A percentile compares a stretch with the other conserved stretches of the same genome.
These are phyloP conservation scores for Spodoptera litura DNA, from an alignment of 1,140 invertebrate genomes.

Conservation along the genomic window DNA sequence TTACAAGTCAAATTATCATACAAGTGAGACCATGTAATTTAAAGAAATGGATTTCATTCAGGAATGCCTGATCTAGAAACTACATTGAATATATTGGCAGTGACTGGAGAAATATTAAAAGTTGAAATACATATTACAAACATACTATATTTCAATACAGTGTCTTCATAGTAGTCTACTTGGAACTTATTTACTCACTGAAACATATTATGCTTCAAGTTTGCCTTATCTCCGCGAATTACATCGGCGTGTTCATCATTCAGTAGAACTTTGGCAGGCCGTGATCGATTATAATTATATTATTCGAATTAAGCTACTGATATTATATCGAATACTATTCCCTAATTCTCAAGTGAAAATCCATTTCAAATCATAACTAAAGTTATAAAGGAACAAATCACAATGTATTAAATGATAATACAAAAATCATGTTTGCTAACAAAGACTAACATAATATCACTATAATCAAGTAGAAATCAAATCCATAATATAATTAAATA, in stretches of 20 bases:
- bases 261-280: neutral
- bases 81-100: constrained; percentile 76
- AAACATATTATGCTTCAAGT: constrained; percentile 26
- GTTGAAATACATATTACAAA: constrained; percentile 31
- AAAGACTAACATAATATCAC: constrained; percentile 72
- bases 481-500: constrained; percentile 66
- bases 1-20: constrained; percentile 81
- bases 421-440: constrained; percentile 63
- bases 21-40: constrained; percentile 78
- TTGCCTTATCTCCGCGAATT: neutral
- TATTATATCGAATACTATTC: constrained; percentile 47
- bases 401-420: constrained; percentile 63
- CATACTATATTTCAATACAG: constrained; percentile 20
- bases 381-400: constrained; percentile 77
- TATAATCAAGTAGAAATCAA: constrained; percentile 71
- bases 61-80: constrained; percentile 71
- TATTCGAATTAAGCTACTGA: constrained; percentile 48
- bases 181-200: neutral
- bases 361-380: constrained; percentile 61
- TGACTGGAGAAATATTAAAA: constrained; percentile 58
- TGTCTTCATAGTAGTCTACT: neutral
- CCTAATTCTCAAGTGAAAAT: constrained; percentile 63
- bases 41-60: constrained; percentile 74
- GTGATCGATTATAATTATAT: constrained; percentile 45
- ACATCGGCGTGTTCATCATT: too few species aligned